Percentiles rank a stretch among this genome's conserved stretches.
Conservation (phyloP, 2,888 invertebrate genomes). For the Galerucella nymphaeae region DNA sequence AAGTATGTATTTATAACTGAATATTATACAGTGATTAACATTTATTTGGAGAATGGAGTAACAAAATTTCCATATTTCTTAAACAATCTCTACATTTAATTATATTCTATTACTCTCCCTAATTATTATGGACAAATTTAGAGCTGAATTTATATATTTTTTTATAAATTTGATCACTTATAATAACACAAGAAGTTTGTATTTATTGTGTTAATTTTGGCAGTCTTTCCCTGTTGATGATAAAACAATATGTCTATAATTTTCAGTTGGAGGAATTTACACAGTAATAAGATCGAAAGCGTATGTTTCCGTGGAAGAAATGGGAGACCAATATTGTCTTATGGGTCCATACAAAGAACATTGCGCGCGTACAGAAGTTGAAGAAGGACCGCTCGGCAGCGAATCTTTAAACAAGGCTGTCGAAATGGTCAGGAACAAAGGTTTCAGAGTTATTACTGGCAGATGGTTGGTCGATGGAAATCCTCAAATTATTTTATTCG, state of each 20-base stretch:
- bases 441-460: constrained; percentile 90
- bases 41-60: too few species aligned
- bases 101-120: too few species aligned
- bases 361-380: constrained; percentile 94
- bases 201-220: too few species aligned
- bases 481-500: constrained; percentile 97
- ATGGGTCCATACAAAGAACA: constrained; percentile 96
- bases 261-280: constrained; percentile 96
- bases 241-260: neutral
- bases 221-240: too few species aligned
- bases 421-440: constrained; percentile 77
- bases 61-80: too few species aligned
- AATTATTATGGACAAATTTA: too few species aligned
- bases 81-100: too few species aligned
- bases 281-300: constrained; percentile 99
- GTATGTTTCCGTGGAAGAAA: constrained; percentile 94
- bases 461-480: constrained; percentile 99
- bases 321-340: constrained; percentile 97
- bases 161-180: too few species aligned
- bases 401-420: constrained; percentile 82
- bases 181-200: too few species aligned
- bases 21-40: too few species aligned
- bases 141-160: too few species aligned
- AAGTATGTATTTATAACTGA: too few species aligned
- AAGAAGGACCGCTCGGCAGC: constrained; percentile 86